Conservation (phyloP, 2,888 invertebrate species). For the Ethmia dodecea region DNA sequence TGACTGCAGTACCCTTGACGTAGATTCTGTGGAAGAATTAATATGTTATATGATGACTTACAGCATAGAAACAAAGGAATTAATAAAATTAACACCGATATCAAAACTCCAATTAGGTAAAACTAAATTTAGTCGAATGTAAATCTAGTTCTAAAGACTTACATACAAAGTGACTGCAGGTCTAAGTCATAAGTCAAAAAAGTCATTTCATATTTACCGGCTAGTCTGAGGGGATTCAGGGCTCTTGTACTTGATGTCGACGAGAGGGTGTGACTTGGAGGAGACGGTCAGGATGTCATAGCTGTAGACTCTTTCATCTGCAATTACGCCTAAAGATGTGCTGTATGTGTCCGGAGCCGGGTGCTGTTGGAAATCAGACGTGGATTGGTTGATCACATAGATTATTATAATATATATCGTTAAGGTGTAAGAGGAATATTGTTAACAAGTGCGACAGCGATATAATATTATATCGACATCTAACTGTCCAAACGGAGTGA, state of each 20-base stretch:
- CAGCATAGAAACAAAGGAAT: too few relatives aligned
- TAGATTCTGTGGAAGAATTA: slow-evolving; percentile 52
- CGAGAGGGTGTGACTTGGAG: slow-evolving; percentile 71
- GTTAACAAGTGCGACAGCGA: too few relatives aligned
- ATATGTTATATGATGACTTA: too few relatives aligned
- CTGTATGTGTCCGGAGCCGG: slow-evolving; percentile 55
- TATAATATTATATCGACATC: too few relatives aligned
- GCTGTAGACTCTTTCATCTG: slow-evolving; percentile 78
- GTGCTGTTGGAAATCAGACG: slow-evolving; percentile 35
- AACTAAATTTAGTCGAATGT: not conserved
- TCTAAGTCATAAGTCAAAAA: too few relatives aligned
- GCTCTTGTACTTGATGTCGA: slow-evolving; percentile 74
- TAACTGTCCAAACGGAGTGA: too few relatives aligned
- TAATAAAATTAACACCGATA: too few relatives aligned
- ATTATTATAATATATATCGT: too few relatives aligned
- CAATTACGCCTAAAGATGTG: slow-evolving; percentile 54
- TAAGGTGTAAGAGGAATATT: too few relatives aligned
- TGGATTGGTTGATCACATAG: not conserved
- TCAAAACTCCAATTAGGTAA: too few relatives aligned
- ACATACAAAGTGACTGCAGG: too few relatives aligned
- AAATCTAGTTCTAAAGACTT: not conserved
- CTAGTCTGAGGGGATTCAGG: slow-evolving; percentile 56
- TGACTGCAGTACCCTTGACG: slow-evolving; percentile 56
- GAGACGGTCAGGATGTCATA: slow-evolving; percentile 71
- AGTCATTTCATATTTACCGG: too few relatives aligned